phyloP scores from a whole-genome alignment of 2,888 invertebrate genomes.

The Myathropa florea region DNA sequence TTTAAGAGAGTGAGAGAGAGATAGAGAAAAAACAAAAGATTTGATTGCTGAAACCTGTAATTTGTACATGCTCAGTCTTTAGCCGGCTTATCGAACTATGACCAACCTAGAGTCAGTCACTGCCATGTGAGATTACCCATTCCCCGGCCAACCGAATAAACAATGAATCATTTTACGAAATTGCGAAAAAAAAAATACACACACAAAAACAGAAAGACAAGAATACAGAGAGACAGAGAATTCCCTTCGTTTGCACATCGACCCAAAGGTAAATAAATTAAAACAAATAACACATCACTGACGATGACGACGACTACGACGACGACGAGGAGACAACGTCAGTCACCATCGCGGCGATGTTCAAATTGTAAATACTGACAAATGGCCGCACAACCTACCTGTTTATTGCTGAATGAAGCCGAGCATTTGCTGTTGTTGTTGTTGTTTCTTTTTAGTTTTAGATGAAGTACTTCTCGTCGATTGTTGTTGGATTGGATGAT shows the following conservation, averaged over 20 bases:
- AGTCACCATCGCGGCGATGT: conserved; percentile 15
- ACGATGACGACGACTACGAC: conserved; percentile 23
- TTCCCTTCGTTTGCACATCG: conserved; percentile 67
- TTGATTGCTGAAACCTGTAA: neutral
- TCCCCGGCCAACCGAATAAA: neutral
- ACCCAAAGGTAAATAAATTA: conserved; percentile 60
- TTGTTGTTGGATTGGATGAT: neutral
- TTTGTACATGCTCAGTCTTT: neutral
- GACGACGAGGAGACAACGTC: neutral
- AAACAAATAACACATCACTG: conserved; percentile 36
- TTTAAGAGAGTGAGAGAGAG: neutral
- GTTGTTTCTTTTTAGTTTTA: neutral
- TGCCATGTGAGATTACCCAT: neutral
- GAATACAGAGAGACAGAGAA: conserved; percentile 14
- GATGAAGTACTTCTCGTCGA: neutral
- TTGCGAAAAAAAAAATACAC: neutral
- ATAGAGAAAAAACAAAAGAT: too few species aligned
- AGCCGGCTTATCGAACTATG: neutral
- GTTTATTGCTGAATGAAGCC: conserved; percentile 67
- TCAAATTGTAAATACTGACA: conserved; percentile 54
- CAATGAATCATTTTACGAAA: conserved; percentile 26
- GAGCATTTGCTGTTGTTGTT: conserved; percentile 57
- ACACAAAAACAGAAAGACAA: neutral
- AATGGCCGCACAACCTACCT: conserved; percentile 59
- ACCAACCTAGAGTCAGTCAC: conserved; percentile 1